Conservation (phyloP, 2,113 vertebrate species). For the Eublepharis macularius region DNA sequence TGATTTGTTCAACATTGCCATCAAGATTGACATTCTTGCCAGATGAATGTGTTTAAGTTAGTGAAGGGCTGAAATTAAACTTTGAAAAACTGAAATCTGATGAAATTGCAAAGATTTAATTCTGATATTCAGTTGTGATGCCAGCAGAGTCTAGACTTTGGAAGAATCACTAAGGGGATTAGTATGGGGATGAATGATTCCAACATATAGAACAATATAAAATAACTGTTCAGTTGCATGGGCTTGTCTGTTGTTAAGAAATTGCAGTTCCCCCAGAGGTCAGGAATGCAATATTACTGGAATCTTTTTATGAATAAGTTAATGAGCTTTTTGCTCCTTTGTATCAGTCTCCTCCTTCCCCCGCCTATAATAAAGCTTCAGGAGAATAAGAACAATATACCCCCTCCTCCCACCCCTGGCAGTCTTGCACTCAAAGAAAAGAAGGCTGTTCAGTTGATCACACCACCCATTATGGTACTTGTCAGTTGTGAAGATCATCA, state of each 20-base stretch:
- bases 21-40: neutral
- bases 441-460: neutral
- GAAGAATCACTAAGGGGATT: neutral
- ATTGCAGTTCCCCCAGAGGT: neutral
- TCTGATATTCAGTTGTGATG: neutral
- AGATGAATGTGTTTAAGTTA: neutral
- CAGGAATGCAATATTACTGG: neutral
- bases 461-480: neutral
- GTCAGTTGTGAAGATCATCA: neutral
- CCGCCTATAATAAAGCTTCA: neutral
- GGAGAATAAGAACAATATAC: neutral
- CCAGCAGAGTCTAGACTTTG: neutral
- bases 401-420: too few relatives aligned
- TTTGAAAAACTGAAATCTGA: neutral
- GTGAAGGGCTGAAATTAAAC: neutral
- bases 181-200: neutral
- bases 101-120: neutral
- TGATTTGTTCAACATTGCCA: neutral
- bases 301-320: constrained; percentile 1
- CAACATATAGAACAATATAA: neutral
- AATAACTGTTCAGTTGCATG: neutral
- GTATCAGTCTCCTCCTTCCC: neutral
- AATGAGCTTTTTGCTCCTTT: neutral
- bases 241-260: neutral
- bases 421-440: neutral